phyloP scores from a whole-genome alignment of 2,797 vertebrate species.

The Ataeniobius toweri region DNA sequence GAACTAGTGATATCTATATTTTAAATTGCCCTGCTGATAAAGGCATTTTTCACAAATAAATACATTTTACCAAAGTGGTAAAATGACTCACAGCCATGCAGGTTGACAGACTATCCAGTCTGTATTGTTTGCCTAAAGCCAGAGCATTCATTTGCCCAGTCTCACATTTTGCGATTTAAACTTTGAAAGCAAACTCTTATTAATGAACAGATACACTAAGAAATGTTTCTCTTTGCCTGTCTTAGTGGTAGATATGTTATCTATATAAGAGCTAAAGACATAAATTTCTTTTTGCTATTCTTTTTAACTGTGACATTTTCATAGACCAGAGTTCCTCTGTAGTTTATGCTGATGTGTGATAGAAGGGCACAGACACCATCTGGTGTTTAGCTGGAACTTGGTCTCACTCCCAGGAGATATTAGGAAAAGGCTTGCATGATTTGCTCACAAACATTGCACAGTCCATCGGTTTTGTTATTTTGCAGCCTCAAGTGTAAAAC shows the following conservation, averaged over 20 bases:
- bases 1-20: no score
- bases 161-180: no score
- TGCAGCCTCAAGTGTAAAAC: not conserved
- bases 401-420: slow-evolving; percentile 44
- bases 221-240: slow-evolving; percentile 21
- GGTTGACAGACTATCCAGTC: no score
- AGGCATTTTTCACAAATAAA: no score
- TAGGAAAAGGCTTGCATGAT: slow-evolving; percentile 23
- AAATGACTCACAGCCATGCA: no score
- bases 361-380: slow-evolving; percentile 41
- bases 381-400: slow-evolving; percentile 28
- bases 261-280: slow-evolving; percentile 41
- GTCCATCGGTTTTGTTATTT: not conserved
- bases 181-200: no score
- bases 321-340: slow-evolving; percentile 59
- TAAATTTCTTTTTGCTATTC: slow-evolving; percentile 14
- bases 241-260: slow-evolving; percentile 56
- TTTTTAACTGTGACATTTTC: slow-evolving; percentile 50
- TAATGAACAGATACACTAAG: not conserved
- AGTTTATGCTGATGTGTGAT: slow-evolving; percentile 64
- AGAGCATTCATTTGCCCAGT: no score
- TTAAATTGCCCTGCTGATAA: no score
- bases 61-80: no score
- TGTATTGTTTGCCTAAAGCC: no score
- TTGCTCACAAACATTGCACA: slow-evolving; percentile 13